Evolutionary conservation across 1,140 invertebrate species (phyloP).

Genomic region (Drosophila insularis): DNA sequence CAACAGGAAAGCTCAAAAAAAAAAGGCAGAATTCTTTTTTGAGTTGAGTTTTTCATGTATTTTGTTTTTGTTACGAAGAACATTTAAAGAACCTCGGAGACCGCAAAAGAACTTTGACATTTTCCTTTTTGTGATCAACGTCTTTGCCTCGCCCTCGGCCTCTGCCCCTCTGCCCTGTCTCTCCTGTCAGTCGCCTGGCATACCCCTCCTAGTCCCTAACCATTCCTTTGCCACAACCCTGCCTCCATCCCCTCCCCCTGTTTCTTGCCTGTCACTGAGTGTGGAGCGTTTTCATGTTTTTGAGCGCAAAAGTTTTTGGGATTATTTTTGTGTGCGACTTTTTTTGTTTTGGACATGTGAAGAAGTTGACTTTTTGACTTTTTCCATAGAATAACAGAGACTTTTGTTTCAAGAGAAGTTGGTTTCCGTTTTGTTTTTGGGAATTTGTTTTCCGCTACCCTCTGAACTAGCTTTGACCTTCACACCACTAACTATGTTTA

Average conservation of each 20-base stretch:
- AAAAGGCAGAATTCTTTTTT: slow-evolving; percentile 12
- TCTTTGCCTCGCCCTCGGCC: slow-evolving; percentile 1
- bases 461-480: slow-evolving; percentile 54
- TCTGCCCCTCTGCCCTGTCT: not conserved
- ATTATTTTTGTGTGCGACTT: slow-evolving; percentile 69
- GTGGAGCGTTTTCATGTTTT: slow-evolving; percentile 74
- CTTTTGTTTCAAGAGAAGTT: slow-evolving; percentile 69
- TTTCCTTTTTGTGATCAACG: slow-evolving; percentile 76
- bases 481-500: slow-evolving; percentile 24
- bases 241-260: not conserved
- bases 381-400: slow-evolving; percentile 76
- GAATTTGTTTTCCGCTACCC: slow-evolving; percentile 40
- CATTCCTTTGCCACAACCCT: not conserved
- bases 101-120: slow-evolving; percentile 78
- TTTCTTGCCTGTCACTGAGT: slow-evolving; percentile 58
- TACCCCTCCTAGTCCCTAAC: not conserved
- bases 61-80: slow-evolving; percentile 61
- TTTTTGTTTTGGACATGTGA: slow-evolving; percentile 70
- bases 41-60: slow-evolving; percentile 1
- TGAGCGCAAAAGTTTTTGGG: slow-evolving; percentile 75
- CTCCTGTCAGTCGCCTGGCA: not conserved
- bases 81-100: slow-evolving; percentile 79
- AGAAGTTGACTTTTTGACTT: slow-evolving; percentile 75
- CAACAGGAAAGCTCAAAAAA: slow-evolving; percentile 8
- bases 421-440: slow-evolving; percentile 38